phyloP scores from a whole-genome alignment of 2,113 vertebrate species.

The Numenius arquata region DNA sequence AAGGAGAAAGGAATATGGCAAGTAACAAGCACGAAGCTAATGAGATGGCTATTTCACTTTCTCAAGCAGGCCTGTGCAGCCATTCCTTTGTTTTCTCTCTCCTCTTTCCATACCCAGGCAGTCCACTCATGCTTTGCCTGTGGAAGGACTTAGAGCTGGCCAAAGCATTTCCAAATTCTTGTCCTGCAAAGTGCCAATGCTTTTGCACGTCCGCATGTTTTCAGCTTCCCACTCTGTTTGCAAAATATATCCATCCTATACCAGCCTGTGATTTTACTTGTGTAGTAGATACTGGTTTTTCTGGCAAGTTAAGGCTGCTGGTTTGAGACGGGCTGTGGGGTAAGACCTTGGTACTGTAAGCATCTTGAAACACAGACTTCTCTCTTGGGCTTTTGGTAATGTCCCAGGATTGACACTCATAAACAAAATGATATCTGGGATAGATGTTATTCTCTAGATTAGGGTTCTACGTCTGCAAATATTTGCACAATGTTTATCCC shows the following conservation, averaged over 20 bases:
- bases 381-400: background rate
- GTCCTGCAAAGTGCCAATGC: background rate
- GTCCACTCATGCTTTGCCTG: background rate
- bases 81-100: background rate
- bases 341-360: background rate
- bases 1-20: background rate
- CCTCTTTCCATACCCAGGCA: background rate
- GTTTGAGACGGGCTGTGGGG: background rate
- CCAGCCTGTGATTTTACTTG: background rate
- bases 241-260: fast-evolving
- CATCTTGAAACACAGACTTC: background rate
- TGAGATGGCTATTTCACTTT: background rate
- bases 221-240: background rate
- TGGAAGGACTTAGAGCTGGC: background rate
- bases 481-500: conserved; percentile 1
- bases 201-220: background rate
- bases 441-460: background rate
- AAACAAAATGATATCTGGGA: background rate
- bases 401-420: background rate
- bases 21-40: fast-evolving
- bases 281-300: background rate
- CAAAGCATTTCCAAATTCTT: background rate
- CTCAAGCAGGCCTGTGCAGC: background rate
- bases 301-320: background rate
- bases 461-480: background rate